A percentile compares a stretch with the other conserved stretches of the same genome.
Evolutionary conservation across 2,113 vertebrate species (phyloP).

Genomic region (Neodontobutis hainanensis): DNA sequence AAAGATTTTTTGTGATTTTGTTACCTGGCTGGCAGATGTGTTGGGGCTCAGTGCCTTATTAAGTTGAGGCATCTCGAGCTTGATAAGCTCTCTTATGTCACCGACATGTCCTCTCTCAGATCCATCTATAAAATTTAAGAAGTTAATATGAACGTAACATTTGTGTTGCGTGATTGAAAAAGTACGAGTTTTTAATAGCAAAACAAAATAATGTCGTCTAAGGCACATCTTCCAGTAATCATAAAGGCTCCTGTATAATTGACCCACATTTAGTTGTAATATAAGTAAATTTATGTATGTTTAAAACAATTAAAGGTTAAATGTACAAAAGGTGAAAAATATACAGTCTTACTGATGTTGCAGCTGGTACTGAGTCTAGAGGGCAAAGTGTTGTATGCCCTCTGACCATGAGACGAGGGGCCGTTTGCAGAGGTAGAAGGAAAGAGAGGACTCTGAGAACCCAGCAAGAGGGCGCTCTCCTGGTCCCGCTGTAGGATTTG

Average conservation of each 20-base stretch:
- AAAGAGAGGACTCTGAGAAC: constrained; percentile 14
- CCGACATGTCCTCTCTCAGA: constrained; percentile 36
- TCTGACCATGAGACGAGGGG: constrained; percentile 44
- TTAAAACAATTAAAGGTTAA: background rate
- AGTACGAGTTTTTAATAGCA: too few relatives aligned
- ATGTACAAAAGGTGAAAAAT: background rate
- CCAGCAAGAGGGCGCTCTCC: constrained; percentile 69
- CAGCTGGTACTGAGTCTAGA: constrained; percentile 40
- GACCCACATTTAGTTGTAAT: too few relatives aligned
- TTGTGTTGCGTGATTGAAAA: too few relatives aligned
- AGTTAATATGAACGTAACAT: background rate
- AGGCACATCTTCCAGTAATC: too few relatives aligned
- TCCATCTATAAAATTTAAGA: constrained; percentile 20
- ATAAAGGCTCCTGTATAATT: too few relatives aligned
- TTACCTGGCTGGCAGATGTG: constrained; percentile 51
- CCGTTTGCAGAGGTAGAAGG: constrained; percentile 36
- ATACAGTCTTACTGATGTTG: constrained; percentile 64
- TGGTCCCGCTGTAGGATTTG: constrained; percentile 82
- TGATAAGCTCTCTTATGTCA: constrained; percentile 70
- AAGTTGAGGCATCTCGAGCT: constrained; percentile 70
- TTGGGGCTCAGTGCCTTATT: constrained; percentile 45
- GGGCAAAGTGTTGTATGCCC: constrained; percentile 77
- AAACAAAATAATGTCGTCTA: too few relatives aligned
- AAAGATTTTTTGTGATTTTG: background rate
- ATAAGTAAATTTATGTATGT: background rate